Conservation (phyloP, 2,113 vertebrate genomes). For the Sigmodon hispidus region DNA sequence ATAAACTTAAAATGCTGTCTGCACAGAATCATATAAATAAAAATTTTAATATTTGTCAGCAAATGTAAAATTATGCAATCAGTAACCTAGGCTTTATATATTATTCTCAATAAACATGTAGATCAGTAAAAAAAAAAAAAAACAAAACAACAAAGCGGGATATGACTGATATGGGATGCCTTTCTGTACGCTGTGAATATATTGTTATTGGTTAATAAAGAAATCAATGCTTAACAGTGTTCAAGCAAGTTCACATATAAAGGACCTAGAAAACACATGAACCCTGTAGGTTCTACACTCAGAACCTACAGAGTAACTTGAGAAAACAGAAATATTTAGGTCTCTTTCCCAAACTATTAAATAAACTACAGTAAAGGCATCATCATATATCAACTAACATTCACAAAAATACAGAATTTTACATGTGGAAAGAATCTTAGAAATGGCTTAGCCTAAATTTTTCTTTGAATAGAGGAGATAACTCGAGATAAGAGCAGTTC, state of each 20-base stretch:
- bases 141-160: no score
- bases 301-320: neutral
- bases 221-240: neutral
- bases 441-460: neutral
- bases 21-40: slow-evolving; percentile 47
- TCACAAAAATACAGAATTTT: slow-evolving; percentile 13
- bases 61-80: slow-evolving; percentile 28
- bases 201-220: no score
- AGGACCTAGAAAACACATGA: neutral
- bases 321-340: neutral
- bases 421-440: slow-evolving; percentile 12
- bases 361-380: neutral
- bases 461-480: slow-evolving; percentile 6
- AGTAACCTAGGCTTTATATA: slow-evolving; percentile 24
- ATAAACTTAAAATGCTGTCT: neutral
- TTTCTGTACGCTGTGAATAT: no score
- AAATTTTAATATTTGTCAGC: neutral
- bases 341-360: neutral
- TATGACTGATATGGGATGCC: no score
- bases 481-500: slow-evolving; percentile 41
- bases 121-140: slow-evolving; percentile 22
- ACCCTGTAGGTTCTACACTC: neutral
- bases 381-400: neutral
- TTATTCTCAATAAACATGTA: slow-evolving; percentile 29
- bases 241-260: neutral